phyloP scores from a whole-genome alignment of 2,888 invertebrate genomes.

The Ligdia adustata region DNA sequence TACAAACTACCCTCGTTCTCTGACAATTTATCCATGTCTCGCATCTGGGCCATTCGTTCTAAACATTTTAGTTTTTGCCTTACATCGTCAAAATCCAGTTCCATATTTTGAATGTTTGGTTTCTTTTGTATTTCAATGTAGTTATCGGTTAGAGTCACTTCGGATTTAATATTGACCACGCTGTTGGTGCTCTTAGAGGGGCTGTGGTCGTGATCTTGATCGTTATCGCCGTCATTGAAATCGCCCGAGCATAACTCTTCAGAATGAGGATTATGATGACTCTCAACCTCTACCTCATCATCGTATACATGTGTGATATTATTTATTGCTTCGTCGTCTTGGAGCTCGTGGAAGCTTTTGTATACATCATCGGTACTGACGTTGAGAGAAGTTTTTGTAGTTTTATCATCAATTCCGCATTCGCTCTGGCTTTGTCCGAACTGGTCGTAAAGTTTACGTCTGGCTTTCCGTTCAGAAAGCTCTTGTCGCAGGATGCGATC shows the following conservation, averaged over 20 bases:
- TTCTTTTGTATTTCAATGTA: conserved; percentile 18
- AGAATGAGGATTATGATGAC: too few relatives aligned
- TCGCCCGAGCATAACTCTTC: too few relatives aligned
- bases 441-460: conserved; percentile 60
- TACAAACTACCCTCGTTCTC: conserved; percentile 38
- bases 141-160: conserved; percentile 42
- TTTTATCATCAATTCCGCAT: conserved; percentile 40
- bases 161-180: conserved; percentile 45
- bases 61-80: conserved; percentile 58
- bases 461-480: conserved; percentile 59
- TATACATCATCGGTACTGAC: conserved; percentile 59
- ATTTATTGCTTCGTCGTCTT: conserved; percentile 47
- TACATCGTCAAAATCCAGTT: conserved; percentile 56
- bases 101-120: conserved; percentile 52
- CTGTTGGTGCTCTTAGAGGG: conserved; percentile 48
- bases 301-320: conserved; percentile 5
- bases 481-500: conserved; percentile 64
- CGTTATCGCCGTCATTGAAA: conserved; percentile 32
- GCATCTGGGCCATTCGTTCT: conserved; percentile 50
- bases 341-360: conserved; percentile 58
- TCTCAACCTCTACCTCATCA: too few relatives aligned
- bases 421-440: conserved; percentile 52
- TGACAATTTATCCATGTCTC: conserved; percentile 43
- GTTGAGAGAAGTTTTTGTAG: conserved; percentile 41
- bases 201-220: conserved; percentile 45